Percentiles rank a stretch among this genome's conserved stretches.
Conservation (phyloP, 2,888 invertebrate species). For the Rotaria macrura region DNA sequence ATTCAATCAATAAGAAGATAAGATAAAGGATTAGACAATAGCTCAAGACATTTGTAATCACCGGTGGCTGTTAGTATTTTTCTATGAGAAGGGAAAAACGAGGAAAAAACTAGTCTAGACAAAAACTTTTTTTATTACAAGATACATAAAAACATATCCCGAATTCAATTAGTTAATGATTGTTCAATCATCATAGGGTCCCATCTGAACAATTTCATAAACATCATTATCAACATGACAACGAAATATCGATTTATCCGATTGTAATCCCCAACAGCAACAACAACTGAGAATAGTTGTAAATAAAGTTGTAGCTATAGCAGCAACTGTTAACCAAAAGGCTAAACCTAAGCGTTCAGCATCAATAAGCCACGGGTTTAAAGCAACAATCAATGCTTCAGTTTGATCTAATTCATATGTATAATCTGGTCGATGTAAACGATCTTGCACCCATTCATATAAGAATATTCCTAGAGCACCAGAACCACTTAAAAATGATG, state of each 20-base stretch:
- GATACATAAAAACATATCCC: not conserved
- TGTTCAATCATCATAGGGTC: not conserved
- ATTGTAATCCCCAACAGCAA: conserved; percentile 9
- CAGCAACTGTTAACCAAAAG: not conserved
- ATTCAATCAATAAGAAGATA: not conserved
- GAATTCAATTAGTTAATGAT: not conserved
- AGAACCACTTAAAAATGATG: not conserved
- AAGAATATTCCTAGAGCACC: not conserved
- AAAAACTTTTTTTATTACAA: not conserved
- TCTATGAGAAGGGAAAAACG: not conserved
- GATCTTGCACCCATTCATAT: conserved; percentile 15
- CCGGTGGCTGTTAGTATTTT: not conserved
- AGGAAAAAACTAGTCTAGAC: not conserved
- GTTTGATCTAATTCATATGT: not conserved
- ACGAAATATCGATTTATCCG: conserved; percentile 16
- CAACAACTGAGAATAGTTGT: not conserved
- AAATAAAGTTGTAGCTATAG: not conserved
- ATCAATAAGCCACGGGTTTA: not conserved
- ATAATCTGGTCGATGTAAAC: not conserved
- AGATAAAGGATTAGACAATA: not conserved
- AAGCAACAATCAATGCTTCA: not conserved
- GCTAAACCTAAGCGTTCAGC: not conserved
- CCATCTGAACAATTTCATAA: conserved; percentile 9
- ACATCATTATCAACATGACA: not conserved
- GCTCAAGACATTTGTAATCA: not conserved